phyloP scores from a whole-genome alignment of 2,797 vertebrate genomes.

The Acropternis orthonyx region DNA sequence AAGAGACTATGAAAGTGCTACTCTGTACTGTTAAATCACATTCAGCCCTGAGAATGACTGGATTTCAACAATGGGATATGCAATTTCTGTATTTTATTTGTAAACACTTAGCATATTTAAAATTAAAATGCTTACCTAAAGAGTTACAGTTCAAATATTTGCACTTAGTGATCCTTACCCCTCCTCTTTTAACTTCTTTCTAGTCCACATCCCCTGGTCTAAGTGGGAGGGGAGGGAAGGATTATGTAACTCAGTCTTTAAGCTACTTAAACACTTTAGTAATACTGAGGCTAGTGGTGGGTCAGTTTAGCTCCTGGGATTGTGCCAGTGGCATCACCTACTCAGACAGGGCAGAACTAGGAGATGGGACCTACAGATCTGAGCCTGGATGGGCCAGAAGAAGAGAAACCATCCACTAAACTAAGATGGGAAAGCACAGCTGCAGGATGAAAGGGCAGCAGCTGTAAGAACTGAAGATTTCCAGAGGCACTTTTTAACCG shows the following conservation, averaged over 20 bases:
- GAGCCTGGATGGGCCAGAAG: neutral
- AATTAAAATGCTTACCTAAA: neutral
- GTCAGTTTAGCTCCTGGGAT: neutral
- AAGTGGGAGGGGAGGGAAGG: neutral
- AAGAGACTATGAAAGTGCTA: neutral
- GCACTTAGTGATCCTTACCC: neutral
- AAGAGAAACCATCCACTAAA: neutral
- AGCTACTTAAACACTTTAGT: neutral
- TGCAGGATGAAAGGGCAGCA: neutral
- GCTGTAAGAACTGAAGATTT: neutral
- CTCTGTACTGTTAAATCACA: neutral
- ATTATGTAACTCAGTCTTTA: neutral
- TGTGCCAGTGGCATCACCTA: neutral
- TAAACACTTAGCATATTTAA: neutral
- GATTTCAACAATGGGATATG: neutral
- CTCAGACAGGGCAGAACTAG: neutral
- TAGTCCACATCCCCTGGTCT: neutral
- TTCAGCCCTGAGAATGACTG: neutral
- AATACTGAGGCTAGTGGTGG: neutral
- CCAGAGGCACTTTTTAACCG: neutral
- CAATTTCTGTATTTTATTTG: neutral
- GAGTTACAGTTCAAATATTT: slow-evolving; percentile 11
- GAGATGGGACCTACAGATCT: neutral
- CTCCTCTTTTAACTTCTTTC: slow-evolving; percentile 14
- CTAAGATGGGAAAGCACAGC: neutral